Base-by-base conservation (phyloP, 23 tunicate species). In the Pegea sp. region DNA sequence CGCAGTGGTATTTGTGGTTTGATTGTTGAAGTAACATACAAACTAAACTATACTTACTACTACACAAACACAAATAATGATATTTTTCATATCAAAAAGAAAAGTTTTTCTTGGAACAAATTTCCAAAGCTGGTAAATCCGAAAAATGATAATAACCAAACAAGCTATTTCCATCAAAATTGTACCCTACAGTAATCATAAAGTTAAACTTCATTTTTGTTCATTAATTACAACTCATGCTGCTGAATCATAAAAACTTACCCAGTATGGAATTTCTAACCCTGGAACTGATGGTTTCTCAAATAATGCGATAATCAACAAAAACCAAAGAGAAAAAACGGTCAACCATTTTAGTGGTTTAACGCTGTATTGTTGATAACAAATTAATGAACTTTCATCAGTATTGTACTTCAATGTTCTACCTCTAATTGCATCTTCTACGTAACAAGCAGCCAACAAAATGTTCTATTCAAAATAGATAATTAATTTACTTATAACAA, bases 81-180 rank as follows among this genome's bases (percentile, higher is more conserved):
- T 71, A 52, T 91, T 91, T 59, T 91, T 91, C 16, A 93, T 86
- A 53, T 91, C 91, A 11, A 68, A 68, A 16, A 74, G 20, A 24
- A 72, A 42, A 6, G 67, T 21, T 42, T 66, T 31, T 32, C 74
- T 43, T 28, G 81, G 99, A 24, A 84, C 99, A 59, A 84, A 84
- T 29, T 31, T 62, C 19, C 64, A 63, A 24, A 91, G 48, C 44
- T 67, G 87, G 33, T 63, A 60, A 30, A 78, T 30, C 22, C 99
- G 72, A 49, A 58, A 67, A 1, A 48, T 8, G 16, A 91, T 86
- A 2, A 80, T 76, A n/a, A 33, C 68, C 33, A 91, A 54, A 38
- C 84, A 72, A 4, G 68, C 2, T 6, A 63, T 2, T 59, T 91
- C 99, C 66, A 91, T 79, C 8, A 68, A 30, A 64, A 68, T 79